phyloP scores from a whole-genome alignment of 2,113 vertebrate genomes.

The Menidia beryllina region DNA sequence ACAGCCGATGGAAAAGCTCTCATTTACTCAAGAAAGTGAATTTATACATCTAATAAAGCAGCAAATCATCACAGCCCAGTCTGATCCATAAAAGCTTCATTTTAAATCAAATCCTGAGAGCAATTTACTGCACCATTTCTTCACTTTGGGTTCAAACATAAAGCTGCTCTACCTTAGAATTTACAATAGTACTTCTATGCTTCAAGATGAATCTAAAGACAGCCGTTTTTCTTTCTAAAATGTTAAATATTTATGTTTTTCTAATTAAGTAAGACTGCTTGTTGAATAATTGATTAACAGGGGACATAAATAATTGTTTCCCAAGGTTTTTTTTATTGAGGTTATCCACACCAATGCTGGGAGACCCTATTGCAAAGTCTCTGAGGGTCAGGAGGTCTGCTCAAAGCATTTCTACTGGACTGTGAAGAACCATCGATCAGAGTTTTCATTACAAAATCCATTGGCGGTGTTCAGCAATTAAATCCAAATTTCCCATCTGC shows the following conservation, averaged over 20 bases:
- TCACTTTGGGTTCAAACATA: slow-evolving; percentile 7
- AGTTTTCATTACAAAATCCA: slow-evolving; percentile 24
- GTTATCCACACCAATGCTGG: slow-evolving; percentile 8
- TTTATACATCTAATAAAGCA: slow-evolving; percentile 11
- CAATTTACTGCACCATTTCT: slow-evolving; percentile 15
- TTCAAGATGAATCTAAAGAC: slow-evolving; percentile 20
- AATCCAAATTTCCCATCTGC: slow-evolving; percentile 50
- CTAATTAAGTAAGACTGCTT: slow-evolving; percentile 58
- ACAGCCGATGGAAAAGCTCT: slow-evolving; percentile 22
- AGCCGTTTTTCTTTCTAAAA: slow-evolving; percentile 10
- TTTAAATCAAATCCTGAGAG: slow-evolving; percentile 20
- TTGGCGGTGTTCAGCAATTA: background rate
- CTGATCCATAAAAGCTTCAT: slow-evolving; percentile 13
- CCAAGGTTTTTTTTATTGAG: slow-evolving; percentile 17
- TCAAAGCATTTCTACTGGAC: background rate
- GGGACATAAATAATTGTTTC: slow-evolving; percentile 36
- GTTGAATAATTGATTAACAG: slow-evolving; percentile 63
- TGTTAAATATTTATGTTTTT: slow-evolving; percentile 61
- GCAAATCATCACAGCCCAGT: slow-evolving; percentile 2
- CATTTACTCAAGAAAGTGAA: slow-evolving; percentile 19
- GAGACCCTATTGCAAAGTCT: background rate
- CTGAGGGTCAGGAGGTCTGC: background rate
- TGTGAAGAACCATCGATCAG: slow-evolving; percentile 16
- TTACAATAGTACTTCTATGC: slow-evolving; percentile 24
- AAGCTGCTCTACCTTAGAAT: slow-evolving; percentile 5